phyloP scores from a whole-genome alignment of 1,140 invertebrate species.

The Apis laboriosa region DNA sequence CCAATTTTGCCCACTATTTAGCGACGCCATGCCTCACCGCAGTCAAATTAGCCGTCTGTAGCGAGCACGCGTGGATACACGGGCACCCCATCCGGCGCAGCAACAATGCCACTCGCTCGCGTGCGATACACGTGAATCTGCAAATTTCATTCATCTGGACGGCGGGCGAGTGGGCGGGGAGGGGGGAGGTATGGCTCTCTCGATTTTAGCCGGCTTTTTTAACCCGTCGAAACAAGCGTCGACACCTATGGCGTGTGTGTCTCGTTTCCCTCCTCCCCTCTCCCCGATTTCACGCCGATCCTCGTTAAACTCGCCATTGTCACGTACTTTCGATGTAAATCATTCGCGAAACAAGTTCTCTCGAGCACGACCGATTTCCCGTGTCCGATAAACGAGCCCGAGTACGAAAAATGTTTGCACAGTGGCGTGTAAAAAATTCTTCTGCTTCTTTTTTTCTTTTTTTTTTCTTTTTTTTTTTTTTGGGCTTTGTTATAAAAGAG shows the following conservation, averaged over 20 bases:
- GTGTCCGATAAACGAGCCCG: neutral
- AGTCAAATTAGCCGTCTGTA: slow-evolving; percentile 68
- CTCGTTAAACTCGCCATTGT: slow-evolving; percentile 45
- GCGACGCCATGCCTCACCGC: slow-evolving; percentile 69
- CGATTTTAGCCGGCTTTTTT: slow-evolving; percentile 43
- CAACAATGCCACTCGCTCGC: slow-evolving; percentile 38
- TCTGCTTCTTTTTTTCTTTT: neutral
- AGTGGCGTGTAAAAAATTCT: neutral
- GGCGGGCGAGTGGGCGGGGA: neutral
- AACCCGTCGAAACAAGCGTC: neutral
- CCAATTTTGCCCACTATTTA: slow-evolving; percentile 74
- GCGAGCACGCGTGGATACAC: slow-evolving; percentile 35
- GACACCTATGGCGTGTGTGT: neutral
- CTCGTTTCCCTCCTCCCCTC: neutral
- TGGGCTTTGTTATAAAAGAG: too few relatives aligned
- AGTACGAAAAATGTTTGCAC: neutral
- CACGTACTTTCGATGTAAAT: slow-evolving; percentile 45
- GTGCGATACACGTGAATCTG: slow-evolving; percentile 28
- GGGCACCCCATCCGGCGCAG: slow-evolving; percentile 16
- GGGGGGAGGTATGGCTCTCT: neutral
- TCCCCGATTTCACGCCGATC: slow-evolving; percentile 28
- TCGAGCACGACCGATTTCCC: slow-evolving; percentile 3
- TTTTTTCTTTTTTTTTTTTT: neutral
- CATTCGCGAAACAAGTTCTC: slow-evolving; percentile 47
- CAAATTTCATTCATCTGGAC: slow-evolving; percentile 47